phyloP scores from a whole-genome alignment of 2,888 invertebrate genomes.

The Oeneis ivallda region DNA sequence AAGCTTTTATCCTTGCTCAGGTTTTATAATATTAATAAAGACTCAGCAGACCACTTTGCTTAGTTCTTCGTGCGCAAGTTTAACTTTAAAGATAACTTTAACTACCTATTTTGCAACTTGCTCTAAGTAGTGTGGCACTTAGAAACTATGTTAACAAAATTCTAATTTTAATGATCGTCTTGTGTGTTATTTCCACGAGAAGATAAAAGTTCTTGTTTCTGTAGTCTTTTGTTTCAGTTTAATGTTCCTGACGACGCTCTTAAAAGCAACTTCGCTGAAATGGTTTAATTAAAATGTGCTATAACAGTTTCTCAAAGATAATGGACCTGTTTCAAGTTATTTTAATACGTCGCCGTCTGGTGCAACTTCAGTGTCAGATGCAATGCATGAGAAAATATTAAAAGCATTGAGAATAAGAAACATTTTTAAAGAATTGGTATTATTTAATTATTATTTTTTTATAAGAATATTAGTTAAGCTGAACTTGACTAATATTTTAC shows the following conservation, averaged over 20 bases:
- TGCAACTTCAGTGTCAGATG: slow-evolving; percentile 5
- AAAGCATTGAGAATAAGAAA: too few relatives aligned
- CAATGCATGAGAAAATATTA: background rate
- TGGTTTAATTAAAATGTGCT: slow-evolving; percentile 24
- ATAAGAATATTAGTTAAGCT: too few relatives aligned
- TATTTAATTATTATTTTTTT: too few relatives aligned
- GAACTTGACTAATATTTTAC: too few relatives aligned
- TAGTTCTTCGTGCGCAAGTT: too few relatives aligned
- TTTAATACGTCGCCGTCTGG: slow-evolving; percentile 7
- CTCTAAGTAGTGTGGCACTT: too few relatives aligned
- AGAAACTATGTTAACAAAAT: background rate
- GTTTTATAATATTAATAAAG: too few relatives aligned
- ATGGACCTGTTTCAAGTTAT: slow-evolving; percentile 11
- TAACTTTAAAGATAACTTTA: too few relatives aligned
- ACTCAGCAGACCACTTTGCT: too few relatives aligned
- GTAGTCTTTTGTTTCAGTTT: slow-evolving; percentile 15
- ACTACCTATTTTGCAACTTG: background rate
- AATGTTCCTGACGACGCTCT: slow-evolving; percentile 13
- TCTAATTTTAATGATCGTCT: background rate
- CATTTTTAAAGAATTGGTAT: too few relatives aligned
- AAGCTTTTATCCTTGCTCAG: too few relatives aligned
- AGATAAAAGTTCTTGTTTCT: background rate
- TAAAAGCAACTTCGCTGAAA: slow-evolving; percentile 17
- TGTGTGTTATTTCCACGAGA: background rate
- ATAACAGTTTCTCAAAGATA: slow-evolving; percentile 17